phyloP scores from a whole-genome alignment of 2,113 vertebrate species.

The Xiphophorus hellerii region DNA sequence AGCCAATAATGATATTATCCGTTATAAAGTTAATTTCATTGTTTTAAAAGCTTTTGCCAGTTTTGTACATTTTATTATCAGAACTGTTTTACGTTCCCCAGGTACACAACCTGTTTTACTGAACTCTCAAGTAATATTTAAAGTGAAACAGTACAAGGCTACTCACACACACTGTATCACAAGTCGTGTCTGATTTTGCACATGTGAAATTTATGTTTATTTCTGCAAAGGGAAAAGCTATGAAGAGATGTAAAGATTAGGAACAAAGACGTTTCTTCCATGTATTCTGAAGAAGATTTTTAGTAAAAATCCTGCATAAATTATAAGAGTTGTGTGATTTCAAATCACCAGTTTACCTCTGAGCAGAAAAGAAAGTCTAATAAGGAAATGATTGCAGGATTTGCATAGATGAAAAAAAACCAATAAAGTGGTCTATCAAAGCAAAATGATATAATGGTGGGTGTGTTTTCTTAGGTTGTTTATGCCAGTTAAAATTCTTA shows the following conservation, averaged over 20 bases:
- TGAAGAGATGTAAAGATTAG: slow-evolving; percentile 29
- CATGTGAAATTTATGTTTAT: neutral
- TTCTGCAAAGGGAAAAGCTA: slow-evolving; percentile 5
- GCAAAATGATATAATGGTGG: neutral
- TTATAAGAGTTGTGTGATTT: slow-evolving; percentile 24
- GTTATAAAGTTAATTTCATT: too few relatives aligned
- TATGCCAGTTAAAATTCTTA: slow-evolving; percentile 18
- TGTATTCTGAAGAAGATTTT: slow-evolving; percentile 45
- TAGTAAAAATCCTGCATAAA: slow-evolving; percentile 39
- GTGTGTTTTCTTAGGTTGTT: slow-evolving; percentile 21
- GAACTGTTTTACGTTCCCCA: neutral
- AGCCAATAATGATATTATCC: too few relatives aligned
- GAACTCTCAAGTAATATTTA: neutral
- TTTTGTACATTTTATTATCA: neutral
- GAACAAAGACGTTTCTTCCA: slow-evolving; percentile 26
- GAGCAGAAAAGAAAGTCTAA: slow-evolving; percentile 38
- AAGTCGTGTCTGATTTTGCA: neutral
- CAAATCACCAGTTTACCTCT: slow-evolving; percentile 29
- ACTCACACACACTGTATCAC: neutral
- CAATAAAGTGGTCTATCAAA: slow-evolving; percentile 34
- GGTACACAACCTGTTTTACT: neutral
- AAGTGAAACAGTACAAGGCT: neutral
- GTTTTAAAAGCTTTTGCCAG: too few relatives aligned
- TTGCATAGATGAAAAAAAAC: slow-evolving; percentile 43
- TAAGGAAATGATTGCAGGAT: slow-evolving; percentile 40